Evolutionary conservation across 2,113 vertebrate species (phyloP).

Genomic region (Pangasianodon hypophthalmus): DNA sequence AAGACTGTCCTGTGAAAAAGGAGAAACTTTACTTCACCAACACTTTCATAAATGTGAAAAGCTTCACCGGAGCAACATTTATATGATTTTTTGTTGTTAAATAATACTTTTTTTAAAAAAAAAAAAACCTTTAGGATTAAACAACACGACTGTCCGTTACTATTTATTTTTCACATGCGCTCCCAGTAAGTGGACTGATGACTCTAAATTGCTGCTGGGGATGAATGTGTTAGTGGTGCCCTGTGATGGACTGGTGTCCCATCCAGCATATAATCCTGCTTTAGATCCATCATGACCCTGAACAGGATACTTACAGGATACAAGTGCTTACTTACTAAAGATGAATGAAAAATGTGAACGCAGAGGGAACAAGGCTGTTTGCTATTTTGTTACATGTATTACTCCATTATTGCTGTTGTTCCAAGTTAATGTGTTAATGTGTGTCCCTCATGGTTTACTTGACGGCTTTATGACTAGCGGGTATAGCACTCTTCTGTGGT

Average conservation of each 20-base stretch:
- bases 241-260: background rate
- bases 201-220: background rate
- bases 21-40: too few species aligned
- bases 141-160: too few species aligned
- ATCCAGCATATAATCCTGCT: background rate
- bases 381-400: background rate
- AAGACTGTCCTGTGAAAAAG: too few species aligned
- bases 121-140: too few species aligned
- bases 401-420: background rate
- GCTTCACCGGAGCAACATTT: too few species aligned
- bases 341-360: background rate
- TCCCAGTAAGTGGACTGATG: background rate
- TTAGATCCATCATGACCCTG: background rate
- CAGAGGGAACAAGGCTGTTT: background rate
- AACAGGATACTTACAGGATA: background rate
- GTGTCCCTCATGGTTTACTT: background rate
- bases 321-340: background rate
- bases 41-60: too few species aligned
- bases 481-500: background rate
- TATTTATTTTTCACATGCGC: too few species aligned
- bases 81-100: too few species aligned
- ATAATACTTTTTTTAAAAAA: too few species aligned
- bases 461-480: background rate
- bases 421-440: background rate
- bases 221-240: background rate